A percentile compares a stretch with the other conserved stretches of the same genome.
These are phyloP conservation scores for Ancistrus triradiatus DNA, from an alignment of 2,113 vertebrate genomes.

Conservation along the genomic window DNA sequence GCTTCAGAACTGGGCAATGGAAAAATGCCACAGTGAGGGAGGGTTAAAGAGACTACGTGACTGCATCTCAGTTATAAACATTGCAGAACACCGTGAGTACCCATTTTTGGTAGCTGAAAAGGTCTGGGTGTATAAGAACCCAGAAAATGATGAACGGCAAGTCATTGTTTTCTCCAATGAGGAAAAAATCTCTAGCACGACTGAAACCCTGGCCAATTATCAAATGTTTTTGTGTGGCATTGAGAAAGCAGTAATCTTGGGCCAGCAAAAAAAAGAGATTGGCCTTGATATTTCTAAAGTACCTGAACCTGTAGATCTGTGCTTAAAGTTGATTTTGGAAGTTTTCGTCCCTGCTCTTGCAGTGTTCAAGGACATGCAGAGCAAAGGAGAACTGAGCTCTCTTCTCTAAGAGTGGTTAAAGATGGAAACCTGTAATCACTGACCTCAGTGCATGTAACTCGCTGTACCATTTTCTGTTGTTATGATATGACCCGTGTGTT, in stretches of 20 bases:
- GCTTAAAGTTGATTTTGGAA: neutral
- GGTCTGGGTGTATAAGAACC: neutral
- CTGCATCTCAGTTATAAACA: neutral
- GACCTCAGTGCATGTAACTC: no score
- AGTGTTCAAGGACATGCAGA: neutral
- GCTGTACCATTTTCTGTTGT: no score
- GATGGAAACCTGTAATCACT: neutral
- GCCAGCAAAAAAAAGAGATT: neutral
- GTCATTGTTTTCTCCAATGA: neutral
- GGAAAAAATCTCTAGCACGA: neutral
- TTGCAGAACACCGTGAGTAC: neutral
- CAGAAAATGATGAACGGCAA: neutral
- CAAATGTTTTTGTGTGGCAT: conserved; percentile 7
- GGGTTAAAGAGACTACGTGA: neutral
- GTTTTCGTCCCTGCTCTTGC: neutral
- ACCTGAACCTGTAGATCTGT: neutral
- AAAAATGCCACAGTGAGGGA: neutral
- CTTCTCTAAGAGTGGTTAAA: neutral
- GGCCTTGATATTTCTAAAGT: neutral
- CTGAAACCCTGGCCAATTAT: neutral
- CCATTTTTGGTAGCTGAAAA: conserved; percentile 1
- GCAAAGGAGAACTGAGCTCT: no score
- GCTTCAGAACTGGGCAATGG: neutral
- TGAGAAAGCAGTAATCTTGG: neutral
- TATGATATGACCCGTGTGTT: no score